A percentile compares a stretch with the other conserved stretches of the same genome.
phyloP scores from a whole-genome alignment of 2,113 vertebrate species.

The Cyphomyrus plagiostoma region DNA sequence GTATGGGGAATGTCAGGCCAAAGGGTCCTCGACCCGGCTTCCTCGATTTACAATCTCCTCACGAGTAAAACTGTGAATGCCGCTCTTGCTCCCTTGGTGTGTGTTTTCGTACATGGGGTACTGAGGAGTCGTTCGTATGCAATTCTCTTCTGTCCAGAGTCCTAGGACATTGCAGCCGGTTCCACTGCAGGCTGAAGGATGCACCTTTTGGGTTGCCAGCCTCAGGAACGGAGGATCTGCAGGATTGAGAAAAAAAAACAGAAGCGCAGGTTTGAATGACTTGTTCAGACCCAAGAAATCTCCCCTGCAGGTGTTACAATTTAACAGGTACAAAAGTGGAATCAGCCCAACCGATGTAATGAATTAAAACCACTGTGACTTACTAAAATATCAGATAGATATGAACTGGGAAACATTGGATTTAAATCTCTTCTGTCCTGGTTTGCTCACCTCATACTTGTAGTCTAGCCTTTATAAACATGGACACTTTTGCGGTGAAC shows the following conservation, averaged over 20 bases:
- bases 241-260: conserved; percentile 47
- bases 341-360: neutral
- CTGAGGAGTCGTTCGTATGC: conserved; percentile 25
- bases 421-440: neutral
- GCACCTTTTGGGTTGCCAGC: conserved; percentile 60
- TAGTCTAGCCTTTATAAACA: conserved; percentile 31
- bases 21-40: conserved; percentile 65
- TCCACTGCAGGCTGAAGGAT: conserved; percentile 29
- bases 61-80: neutral
- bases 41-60: conserved; percentile 39
- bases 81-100: conserved; percentile 6
- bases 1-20: conserved; percentile 56
- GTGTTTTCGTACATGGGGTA: neutral
- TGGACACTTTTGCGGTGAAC: conserved; percentile 37
- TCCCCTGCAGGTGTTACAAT: conserved; percentile 1
- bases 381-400: neutral
- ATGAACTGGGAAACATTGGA: conserved; percentile 9
- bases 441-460: conserved; percentile 36
- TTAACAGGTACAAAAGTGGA: neutral
- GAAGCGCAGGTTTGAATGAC: neutral
- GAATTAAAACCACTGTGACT: neutral
- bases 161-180: conserved; percentile 32
- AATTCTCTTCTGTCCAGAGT: conserved; percentile 32
- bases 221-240: conserved; percentile 50
- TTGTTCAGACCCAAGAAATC: conserved; percentile 17